Conservation (phyloP, 2,113 vertebrate genomes). For the Callocephalon fimbriatum region DNA sequence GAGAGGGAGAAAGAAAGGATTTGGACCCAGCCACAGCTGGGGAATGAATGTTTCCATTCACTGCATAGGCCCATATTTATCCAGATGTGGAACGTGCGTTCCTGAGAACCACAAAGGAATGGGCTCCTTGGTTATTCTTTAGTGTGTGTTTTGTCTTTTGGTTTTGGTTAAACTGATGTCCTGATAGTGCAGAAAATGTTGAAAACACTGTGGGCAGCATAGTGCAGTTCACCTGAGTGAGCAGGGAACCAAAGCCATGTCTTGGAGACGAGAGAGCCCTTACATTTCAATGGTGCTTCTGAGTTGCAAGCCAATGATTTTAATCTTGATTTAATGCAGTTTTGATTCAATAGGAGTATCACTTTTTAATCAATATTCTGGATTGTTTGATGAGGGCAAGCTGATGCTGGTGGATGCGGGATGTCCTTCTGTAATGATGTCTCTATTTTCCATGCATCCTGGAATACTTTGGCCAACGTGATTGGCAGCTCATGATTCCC, state of each 20-base stretch:
- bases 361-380: neutral
- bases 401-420: neutral
- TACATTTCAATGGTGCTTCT: neutral
- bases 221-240: neutral
- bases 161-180: neutral
- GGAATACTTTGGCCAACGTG: neutral
- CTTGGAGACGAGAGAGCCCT: neutral
- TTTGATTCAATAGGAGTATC: neutral
- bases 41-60: constrained; percentile 23
- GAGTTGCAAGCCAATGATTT: neutral
- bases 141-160: constrained; percentile 8
- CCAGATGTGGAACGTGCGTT: constrained; percentile 35
- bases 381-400: neutral
- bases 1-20: neutral
- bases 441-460: neutral
- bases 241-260: neutral
- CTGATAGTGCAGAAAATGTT: neutral
- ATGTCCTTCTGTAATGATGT: neutral
- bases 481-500: neutral
- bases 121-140: neutral
- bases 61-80: neutral
- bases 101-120: constrained; percentile 9
- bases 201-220: neutral
- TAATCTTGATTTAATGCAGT: neutral
- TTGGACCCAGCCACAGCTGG: neutral